Evolutionary conservation across 2,888 invertebrate genomes (phyloP), one percentile per base, ranked within the genome.

Genomic region (Meiosimyza platycephala): DNA sequence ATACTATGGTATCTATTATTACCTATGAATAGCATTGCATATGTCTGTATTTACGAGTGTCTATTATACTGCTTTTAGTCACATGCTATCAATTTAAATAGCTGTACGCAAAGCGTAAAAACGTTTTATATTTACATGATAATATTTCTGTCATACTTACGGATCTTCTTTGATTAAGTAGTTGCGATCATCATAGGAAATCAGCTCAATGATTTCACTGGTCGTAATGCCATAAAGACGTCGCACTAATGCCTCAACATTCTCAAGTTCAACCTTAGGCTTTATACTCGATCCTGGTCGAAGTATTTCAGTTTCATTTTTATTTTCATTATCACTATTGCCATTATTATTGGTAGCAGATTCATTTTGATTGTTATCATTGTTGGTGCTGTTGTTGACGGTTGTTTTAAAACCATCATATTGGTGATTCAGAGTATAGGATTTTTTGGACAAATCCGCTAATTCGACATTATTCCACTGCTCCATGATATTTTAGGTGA

Each of bases 111-210:
- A 40, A 40, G 40, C 40, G 3, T 40, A 9, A 40, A 40, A 54
- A 16, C 13, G n/a, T 2, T n/a, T 54, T 12, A 54, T 1, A 33
- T 40, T 16, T 60, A 64, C 50, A 18, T 64, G 15, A 51, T 50
- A 65, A 51, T 50, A 65, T 33, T 65, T 9, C 22, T 22, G 11
- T 47, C 6, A 33, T 72, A 81, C 86, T 85, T 77, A 88, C 88
- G 82, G 80, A 79, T 88, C 88, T 77, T 84, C 86, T 68, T 80
- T 76, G 68, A 88, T 83, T 7, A 84, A 79, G 77, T 82, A 88
- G 76, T 88, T 88, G 60, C 85, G 83, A 81, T 88, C 88, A 76
- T 88, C 88, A 74, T 88, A 88, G 15, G 87, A 80, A n/a, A 83
- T 81, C 15, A 87, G 72, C 72, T 87, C 87, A 73, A 82, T 83